Evolutionary conservation across 2,797 vertebrate species (phyloP), one percentile per base, ranked within the genome.

Genomic region (Phyllotis vaccarum): DNA sequence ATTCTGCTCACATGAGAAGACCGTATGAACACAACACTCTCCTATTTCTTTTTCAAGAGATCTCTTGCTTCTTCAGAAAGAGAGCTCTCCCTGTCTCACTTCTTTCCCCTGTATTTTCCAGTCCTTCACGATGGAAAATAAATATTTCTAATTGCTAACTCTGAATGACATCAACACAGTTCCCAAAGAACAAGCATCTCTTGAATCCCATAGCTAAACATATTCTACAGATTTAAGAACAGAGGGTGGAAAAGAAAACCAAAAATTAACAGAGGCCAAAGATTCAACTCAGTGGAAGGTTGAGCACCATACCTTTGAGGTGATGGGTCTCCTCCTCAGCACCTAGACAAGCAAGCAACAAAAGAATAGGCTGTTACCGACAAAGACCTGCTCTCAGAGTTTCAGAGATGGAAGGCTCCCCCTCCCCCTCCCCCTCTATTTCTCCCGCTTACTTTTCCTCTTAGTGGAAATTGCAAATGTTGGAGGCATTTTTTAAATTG

Each of bases 151-250:
- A 40, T 27, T 54, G 52, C 54, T 95, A 7, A 3, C 75, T 80
- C 46, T 37, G 40, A 92, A 92, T 56, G 60, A 60, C 89, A 56
- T 76, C 64, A 76, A 81, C 86, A 87, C 49, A 81, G 62, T 89
- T 96, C 31, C 24, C 34, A 89, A 91, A 90, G 37, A 74, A 89
- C 58, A 91, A 95, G 27, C 75, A 16, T 64, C 52, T 89, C 31
- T 19, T 43, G 46, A 62, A 43, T 88, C 74, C 2, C 72, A 74
- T 40, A 83, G 19, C 72, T 86, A 60, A 93, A 96, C 52, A 19
- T n/a, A n/a, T 49, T 90, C 83, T 89, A 85, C 17, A 93, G 82
- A 54, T 90, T 72, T 87, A 70, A 93, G 58, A 96, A 62, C 40
- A 93, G 68, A 86, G 21, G 29, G 34, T 19, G 1, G 54, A n/a